These are phyloP conservation scores for Drosophila cognata DNA, from an alignment of 2,888 invertebrate species.

Conservation along the genomic window DNA sequence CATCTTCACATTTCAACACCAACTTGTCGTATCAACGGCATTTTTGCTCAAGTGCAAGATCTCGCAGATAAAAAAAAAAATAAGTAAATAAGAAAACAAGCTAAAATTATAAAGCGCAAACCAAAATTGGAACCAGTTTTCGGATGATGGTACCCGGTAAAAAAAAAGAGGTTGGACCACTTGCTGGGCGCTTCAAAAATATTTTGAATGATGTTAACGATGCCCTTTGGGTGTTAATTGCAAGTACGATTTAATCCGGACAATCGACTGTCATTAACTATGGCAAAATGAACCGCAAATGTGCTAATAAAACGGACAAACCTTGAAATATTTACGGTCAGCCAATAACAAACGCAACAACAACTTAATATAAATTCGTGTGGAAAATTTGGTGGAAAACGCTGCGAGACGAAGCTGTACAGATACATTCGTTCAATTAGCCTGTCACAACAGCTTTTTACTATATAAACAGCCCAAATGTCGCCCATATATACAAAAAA, in stretches of 20 bases:
- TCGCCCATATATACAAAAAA: conserved; percentile 31
- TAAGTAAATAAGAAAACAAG: conserved; percentile 6
- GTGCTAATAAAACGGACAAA: conserved; percentile 68
- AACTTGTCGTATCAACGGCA: conserved; percentile 42
- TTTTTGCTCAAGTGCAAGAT: conserved; percentile 45
- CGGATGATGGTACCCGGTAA: conserved; percentile 46
- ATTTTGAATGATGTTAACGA: conserved; percentile 78
- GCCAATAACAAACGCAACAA: neutral
- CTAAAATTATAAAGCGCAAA: conserved; percentile 4
- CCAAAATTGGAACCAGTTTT: conserved; percentile 46
- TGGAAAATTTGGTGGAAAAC: conserved; percentile 46
- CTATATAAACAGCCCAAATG: conserved; percentile 50
- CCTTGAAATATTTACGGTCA: conserved; percentile 53
- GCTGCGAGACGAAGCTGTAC: conserved; percentile 26
- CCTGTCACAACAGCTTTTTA: conserved; percentile 56
- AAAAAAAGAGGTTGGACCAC: conserved; percentile 41
- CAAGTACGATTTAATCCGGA: conserved; percentile 71
- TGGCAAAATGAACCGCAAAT: conserved; percentile 61
- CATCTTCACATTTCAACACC: conserved; percentile 5
- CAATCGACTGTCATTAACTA: conserved; percentile 75
- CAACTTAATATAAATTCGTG: conserved; percentile 6
- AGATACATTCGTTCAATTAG: conserved; percentile 71
- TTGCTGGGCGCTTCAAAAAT: conserved; percentile 46
- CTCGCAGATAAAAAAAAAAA: conserved; percentile 8
- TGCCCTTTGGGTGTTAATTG: conserved; percentile 82